Evolutionary conservation across 37 sponge, comb jelly and placozoan genomes (phyloP).

Genomic region (Ephydatia muelleri): DNA sequence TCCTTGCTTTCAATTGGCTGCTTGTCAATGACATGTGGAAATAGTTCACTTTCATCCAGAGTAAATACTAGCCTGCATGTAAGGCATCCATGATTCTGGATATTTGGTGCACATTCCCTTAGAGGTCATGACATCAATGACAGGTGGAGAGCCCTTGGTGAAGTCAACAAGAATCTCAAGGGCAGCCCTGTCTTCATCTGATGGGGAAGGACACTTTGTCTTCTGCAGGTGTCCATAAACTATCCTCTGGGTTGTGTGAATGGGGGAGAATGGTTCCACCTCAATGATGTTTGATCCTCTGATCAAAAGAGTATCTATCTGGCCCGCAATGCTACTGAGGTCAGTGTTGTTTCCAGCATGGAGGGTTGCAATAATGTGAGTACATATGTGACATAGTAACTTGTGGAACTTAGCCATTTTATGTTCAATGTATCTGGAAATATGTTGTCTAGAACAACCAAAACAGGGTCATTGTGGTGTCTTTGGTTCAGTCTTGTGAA

Average conservation of each 20-base stretch:
- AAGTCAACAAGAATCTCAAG: slow-evolving; percentile 42
- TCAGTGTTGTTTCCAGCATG: neutral
- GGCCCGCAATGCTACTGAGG: neutral
- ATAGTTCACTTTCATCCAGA: too few species aligned
- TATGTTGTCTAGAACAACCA: neutral
- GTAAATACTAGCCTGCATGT: too few species aligned
- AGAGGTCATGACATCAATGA: slow-evolving; percentile 25
- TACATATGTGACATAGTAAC: neutral
- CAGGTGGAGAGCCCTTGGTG: slow-evolving; percentile 32
- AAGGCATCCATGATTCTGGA: too few species aligned
- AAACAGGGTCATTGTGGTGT: neutral
- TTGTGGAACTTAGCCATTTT: neutral
- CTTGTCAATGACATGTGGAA: too few species aligned
- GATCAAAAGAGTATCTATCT: slow-evolving; percentile 17
- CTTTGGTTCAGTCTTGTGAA: neutral
- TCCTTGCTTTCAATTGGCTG: too few species aligned
- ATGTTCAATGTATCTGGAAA: neutral
- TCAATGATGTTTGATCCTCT: slow-evolving; percentile 18
- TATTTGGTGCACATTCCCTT: too few species aligned
- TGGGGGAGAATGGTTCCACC: slow-evolving; percentile 38
- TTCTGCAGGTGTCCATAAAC: slow-evolving; percentile 24
- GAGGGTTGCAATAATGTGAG: slow-evolving; percentile 21
- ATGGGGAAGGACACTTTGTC: neutral
- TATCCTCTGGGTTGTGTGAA: slow-evolving; percentile 46
- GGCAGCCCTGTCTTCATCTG: slow-evolving; percentile 10